These are phyloP conservation scores for Pantherophis alleghaniensis DNA, from an alignment of 2,797 vertebrate species.

Conservation along the genomic window DNA sequence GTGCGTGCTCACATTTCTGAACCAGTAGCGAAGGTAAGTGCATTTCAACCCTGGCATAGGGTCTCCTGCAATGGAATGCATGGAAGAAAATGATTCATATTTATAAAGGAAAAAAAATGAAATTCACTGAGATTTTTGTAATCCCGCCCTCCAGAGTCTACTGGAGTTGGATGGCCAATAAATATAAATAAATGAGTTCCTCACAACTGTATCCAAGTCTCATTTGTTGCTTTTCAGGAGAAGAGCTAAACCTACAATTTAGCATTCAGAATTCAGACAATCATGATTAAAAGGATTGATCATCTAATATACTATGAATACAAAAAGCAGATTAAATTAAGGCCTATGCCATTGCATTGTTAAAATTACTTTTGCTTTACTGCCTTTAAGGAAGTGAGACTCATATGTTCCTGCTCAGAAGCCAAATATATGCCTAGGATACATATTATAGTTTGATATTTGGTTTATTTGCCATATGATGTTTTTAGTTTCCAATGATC, in stretches of 20 bases:
- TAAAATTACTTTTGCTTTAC: conserved; percentile 44
- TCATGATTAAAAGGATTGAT: conserved; percentile 17
- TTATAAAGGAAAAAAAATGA: conserved; percentile 53
- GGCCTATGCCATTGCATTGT: conserved; percentile 64
- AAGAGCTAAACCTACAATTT: conserved; percentile 64
- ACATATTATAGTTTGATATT: conserved; percentile 58
- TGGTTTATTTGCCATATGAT: conserved; percentile 4
- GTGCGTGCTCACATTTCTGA: no score
- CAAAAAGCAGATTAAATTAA: conserved; percentile 66
- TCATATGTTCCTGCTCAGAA: conserved; percentile 43
- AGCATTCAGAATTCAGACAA: conserved; percentile 56
- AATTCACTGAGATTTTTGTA: conserved; percentile 58
- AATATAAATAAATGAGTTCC: conserved; percentile 6
- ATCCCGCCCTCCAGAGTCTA: neutral
- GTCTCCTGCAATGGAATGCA: conserved; percentile 42
- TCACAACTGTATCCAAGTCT: conserved; percentile 60
- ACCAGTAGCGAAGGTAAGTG: no score
- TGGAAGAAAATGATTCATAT: conserved; percentile 58
- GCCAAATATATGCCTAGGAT: conserved; percentile 8
- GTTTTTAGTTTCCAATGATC: conserved; percentile 29
- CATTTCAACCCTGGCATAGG: no score
- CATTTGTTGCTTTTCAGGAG: conserved; percentile 62
- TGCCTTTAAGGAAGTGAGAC: conserved; percentile 44
- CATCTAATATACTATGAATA: conserved; percentile 55
- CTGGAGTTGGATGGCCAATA: neutral